Base-by-base conservation (phyloP, 2,797 vertebrate genomes). In the Perodicticus potto region DNA sequence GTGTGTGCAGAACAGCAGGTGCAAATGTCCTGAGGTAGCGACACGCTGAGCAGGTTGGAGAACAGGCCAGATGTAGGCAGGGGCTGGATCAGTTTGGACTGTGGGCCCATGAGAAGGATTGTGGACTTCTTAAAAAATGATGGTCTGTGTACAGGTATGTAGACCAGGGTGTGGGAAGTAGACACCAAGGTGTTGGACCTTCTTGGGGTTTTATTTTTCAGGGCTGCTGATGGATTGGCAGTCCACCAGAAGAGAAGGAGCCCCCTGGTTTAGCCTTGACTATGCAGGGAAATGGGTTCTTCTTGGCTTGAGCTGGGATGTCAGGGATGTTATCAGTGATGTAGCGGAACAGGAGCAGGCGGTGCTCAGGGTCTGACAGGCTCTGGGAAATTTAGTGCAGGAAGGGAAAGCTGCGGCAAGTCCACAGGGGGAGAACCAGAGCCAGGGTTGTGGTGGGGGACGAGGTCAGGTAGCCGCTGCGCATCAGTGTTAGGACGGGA, bases 351-450 rank as follows among this genome's bases (percentile, higher is more conserved):
- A 40, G 76, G 43, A 61, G 20, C 14, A 53, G 70, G 13, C 5
- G 25, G 20, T 32, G 8, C 40, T 27, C 1, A 0, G 69, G 32
- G 16, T 67, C 73, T 73, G 37, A 82, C 3, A 10, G 23, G 9
- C 27, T 13, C 9, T 0, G 6, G 67, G 55, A 27, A 37, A 25
- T 20, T 19, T 5, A 25, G 59, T 13, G 0, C 14, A 78, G 40
- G n/a, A 29, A 77, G 43, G 20, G 19, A 34, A 61, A 34, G 37
- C 4, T n/a, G 40, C 5, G 29, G 22, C 27, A 37, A 37, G 8
- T 86, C 14, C 16, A 10, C 12, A 32, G 13, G 6, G 2, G 34
- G 17, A 83, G 32, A 19, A 32, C 0, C 0, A 22, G 22, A 67
- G 27, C 17, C 11, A 34, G 19, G 57, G 34, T 40, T 34, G n/a